Evolutionary conservation across 2,888 invertebrate species (phyloP).

Genomic region (Agrenia bidenticulata): DNA sequence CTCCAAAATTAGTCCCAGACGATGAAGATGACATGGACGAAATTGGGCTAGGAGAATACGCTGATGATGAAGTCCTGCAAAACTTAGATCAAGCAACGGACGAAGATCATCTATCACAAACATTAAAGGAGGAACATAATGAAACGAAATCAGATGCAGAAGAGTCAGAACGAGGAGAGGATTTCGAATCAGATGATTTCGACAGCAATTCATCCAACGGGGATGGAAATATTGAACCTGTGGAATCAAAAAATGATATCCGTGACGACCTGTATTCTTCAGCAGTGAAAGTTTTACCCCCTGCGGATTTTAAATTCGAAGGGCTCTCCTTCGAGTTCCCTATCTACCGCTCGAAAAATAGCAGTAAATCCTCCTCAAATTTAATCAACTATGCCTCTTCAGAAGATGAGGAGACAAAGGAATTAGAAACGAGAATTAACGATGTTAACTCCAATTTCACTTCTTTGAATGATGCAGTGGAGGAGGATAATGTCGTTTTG

Average conservation of each 20-base stretch:
- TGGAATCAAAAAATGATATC: constrained; percentile 9
- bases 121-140: too few relatives aligned
- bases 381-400: not conserved
- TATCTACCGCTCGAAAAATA: constrained; percentile 26
- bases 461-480: constrained; percentile 12
- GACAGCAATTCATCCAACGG: not conserved
- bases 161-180: not conserved
- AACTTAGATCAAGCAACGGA: not conserved
- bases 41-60: constrained; percentile 5
- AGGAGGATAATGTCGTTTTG: not conserved
- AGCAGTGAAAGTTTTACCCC: constrained; percentile 49
- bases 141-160: not conserved
- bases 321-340: constrained; percentile 44
- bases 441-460: constrained; percentile 19
- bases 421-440: constrained; percentile 16
- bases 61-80: not conserved
- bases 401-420: constrained; percentile 12
- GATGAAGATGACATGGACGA: constrained; percentile 18
- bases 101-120: constrained; percentile 19
- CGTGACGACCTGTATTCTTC: constrained; percentile 19
- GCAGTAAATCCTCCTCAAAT: not conserved
- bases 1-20: not conserved
- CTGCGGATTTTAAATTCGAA: constrained; percentile 33
- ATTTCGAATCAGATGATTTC: not conserved
- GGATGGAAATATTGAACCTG: not conserved